A percentile compares a stretch with the other conserved stretches of the same genome.
phyloP scores from a whole-genome alignment of 2,113 vertebrate species.

The Scophthalmus maximus region DNA sequence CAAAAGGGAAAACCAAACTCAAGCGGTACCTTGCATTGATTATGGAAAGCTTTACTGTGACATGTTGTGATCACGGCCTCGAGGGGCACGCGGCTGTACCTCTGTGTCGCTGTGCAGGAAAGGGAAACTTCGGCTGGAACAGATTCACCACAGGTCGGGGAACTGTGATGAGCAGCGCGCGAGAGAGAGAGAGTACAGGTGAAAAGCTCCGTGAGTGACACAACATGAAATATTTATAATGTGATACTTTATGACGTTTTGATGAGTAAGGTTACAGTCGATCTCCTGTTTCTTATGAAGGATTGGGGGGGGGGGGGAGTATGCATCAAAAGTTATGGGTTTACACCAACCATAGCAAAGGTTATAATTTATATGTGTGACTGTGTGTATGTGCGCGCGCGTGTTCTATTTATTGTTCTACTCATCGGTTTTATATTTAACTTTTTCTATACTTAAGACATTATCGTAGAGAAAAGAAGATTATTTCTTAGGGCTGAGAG shows the following conservation, averaged over 20 bases:
- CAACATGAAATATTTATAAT: constrained; percentile 59
- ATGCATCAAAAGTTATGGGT: constrained; percentile 58
- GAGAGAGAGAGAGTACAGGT: constrained; percentile 24
- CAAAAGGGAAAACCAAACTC: constrained; percentile 44
- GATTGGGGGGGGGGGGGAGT: constrained; percentile 21
- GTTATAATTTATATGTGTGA: constrained; percentile 70
- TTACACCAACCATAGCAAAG: constrained; percentile 70
- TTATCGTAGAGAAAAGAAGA: constrained; percentile 70
- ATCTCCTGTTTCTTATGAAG: constrained; percentile 42
- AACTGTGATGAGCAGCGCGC: constrained; percentile 54
- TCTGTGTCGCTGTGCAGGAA: constrained; percentile 62
- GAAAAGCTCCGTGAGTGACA: constrained; percentile 46
- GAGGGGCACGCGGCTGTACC: constrained; percentile 64
- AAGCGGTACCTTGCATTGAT: constrained; percentile 79
- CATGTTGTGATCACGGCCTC: constrained; percentile 76
- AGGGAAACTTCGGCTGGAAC: constrained; percentile 53
- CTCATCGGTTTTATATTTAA: constrained; percentile 78
- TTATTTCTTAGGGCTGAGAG: constrained; percentile 75
- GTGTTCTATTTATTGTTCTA: constrained; percentile 79
- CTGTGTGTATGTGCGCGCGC: no score
- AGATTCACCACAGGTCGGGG: constrained; percentile 50
- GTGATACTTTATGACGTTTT: constrained; percentile 42
- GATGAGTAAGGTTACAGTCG: constrained; percentile 37
- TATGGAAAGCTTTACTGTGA: constrained; percentile 79
- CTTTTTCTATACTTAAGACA: constrained; percentile 80